phyloP scores from a whole-genome alignment of 2,888 invertebrate genomes.

The Pyrgus malvae region DNA sequence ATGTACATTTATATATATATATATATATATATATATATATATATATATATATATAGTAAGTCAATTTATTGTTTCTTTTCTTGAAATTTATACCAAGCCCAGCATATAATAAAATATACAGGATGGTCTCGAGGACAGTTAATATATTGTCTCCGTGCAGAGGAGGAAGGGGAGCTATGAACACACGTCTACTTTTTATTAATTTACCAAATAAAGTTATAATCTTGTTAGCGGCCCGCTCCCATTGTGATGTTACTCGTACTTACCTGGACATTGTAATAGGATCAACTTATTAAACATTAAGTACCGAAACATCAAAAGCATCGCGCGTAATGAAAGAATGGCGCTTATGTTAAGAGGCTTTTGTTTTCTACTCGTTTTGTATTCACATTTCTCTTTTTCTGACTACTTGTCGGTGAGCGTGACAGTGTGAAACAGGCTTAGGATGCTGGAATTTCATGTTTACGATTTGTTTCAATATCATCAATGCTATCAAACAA shows the following conservation, averaged over 20 bases:
- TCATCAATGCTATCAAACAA: background rate
- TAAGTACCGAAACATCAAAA: conserved; percentile 80
- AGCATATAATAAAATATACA: background rate
- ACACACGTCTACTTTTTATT: conserved; percentile 73
- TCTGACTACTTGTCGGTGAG: conserved; percentile 17
- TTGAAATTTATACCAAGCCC: background rate
- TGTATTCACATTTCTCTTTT: conserved; percentile 35
- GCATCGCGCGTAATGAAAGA: conserved; percentile 64
- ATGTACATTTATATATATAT: too few species aligned
- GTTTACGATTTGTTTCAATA: background rate
- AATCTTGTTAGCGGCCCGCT: conserved; percentile 76
- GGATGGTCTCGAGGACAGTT: conserved; percentile 9
- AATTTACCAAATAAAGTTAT: conserved; percentile 80
- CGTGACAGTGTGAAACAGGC: conserved; percentile 10
- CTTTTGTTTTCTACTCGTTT: conserved; percentile 48
- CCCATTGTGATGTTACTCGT: conserved; percentile 71
- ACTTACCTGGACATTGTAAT: conserved; percentile 79
- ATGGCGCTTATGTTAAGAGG: conserved; percentile 70
- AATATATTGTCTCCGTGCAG: conserved; percentile 20
- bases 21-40: too few species aligned
- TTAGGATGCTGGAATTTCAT: background rate
- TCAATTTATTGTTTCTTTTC: background rate
- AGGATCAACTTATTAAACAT: conserved; percentile 82
- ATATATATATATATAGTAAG: background rate
- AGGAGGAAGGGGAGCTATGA: conserved; percentile 41